Conservation (phyloP, 1,140 invertebrate species). For the Drosophila aff. region DNA sequence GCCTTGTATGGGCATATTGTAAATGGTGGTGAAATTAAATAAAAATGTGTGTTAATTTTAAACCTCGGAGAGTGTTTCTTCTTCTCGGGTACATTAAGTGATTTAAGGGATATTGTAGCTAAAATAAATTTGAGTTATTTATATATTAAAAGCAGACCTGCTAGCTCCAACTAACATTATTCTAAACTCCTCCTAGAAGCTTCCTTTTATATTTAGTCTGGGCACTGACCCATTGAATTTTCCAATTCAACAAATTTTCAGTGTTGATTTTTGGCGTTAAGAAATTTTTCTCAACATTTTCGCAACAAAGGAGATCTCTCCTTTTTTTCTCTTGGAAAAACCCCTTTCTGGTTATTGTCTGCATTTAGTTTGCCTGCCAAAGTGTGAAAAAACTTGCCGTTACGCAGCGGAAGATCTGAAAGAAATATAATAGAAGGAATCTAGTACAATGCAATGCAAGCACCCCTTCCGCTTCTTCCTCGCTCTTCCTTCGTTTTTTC, state of each 20-base stretch:
- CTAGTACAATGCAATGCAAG: slow-evolving; percentile 63
- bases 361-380: slow-evolving; percentile 63
- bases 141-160: not conserved
- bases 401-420: slow-evolving; percentile 66
- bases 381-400: slow-evolving; percentile 66
- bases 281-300: slow-evolving; percentile 60
- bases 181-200: not conserved
- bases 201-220: slow-evolving; percentile 2
- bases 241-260: slow-evolving; percentile 52
- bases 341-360: slow-evolving; percentile 55
- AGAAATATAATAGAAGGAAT: slow-evolving; percentile 57
- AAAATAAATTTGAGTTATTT: not conserved
- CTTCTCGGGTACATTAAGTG: too few relatives aligned
- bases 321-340: not conserved
- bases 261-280: slow-evolving; percentile 69
- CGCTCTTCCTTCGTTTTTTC: slow-evolving; percentile 27
- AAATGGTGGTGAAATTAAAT: slow-evolving; percentile 79
- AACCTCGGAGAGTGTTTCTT: not conserved
- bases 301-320: slow-evolving; percentile 46
- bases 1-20: slow-evolving; percentile 70
- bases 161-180: not conserved
- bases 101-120: too few relatives aligned
- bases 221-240: slow-evolving; percentile 38
- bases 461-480: slow-evolving; percentile 35
- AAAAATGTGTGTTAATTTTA: slow-evolving; percentile 78